Evolutionary conservation across 2,113 vertebrate genomes (phyloP).

Genomic region (Zeus faber): DNA sequence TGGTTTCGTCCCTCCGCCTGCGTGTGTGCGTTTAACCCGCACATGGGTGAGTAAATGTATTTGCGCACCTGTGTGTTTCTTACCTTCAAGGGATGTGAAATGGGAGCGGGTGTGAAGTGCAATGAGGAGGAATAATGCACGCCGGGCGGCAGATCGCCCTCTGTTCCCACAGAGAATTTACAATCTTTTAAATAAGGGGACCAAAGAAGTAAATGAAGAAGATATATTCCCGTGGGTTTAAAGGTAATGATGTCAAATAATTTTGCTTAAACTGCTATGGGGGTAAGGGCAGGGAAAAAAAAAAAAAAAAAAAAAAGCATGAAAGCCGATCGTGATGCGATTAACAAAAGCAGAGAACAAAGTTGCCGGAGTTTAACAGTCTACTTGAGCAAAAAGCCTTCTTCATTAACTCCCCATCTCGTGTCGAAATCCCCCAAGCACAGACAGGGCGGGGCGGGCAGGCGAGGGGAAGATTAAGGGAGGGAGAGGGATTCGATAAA

Average conservation of each 20-base stretch:
- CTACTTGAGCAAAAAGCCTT: slow-evolving; percentile 35
- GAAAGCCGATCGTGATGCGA: not conserved
- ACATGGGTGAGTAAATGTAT: not conserved
- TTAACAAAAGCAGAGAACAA: slow-evolving; percentile 20
- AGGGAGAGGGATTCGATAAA: slow-evolving; percentile 55
- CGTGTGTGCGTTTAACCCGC: too few relatives aligned
- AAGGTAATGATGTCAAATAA: not conserved
- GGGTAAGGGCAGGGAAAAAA: not conserved
- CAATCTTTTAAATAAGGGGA: too few relatives aligned
- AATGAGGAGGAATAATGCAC: too few relatives aligned
- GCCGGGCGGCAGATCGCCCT: too few relatives aligned
- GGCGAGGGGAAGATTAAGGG: slow-evolving; percentile 53
- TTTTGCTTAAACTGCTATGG: not conserved
- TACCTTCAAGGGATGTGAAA: not conserved
- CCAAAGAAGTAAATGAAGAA: too few relatives aligned
- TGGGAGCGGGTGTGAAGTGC: too few relatives aligned
- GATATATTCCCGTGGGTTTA: not conserved
- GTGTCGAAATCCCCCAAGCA: slow-evolving; percentile 49
- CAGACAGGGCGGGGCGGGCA: slow-evolving; percentile 36
- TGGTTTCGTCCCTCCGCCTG: too few relatives aligned
- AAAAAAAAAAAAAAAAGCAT: not conserved
- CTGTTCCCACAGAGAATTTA: too few relatives aligned
- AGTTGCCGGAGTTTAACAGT: slow-evolving; percentile 45
- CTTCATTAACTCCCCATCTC: slow-evolving; percentile 67
- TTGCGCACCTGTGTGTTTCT: not conserved